A percentile compares a stretch with the other conserved stretches of the same genome.
These are phyloP conservation scores for Palythoa caribaeorum DNA, from an alignment of 92 coral and sea anemone genomes.

Conservation along the genomic window DNA sequence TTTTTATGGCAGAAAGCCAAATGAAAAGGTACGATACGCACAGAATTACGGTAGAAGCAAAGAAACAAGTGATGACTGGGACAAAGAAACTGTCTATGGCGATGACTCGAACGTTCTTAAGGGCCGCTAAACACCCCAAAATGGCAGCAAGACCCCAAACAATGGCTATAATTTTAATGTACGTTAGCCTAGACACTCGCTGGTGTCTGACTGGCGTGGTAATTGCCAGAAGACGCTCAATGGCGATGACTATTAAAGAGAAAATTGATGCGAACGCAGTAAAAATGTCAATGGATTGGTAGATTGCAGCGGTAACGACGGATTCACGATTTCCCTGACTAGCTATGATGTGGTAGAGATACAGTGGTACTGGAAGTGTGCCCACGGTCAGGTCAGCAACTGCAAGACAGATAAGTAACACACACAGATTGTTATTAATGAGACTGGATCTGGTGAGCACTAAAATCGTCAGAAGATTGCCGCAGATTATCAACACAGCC, in stretches of 20 bases:
- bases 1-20: slow-evolving; percentile 3
- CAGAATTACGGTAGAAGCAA: slow-evolving; percentile 8
- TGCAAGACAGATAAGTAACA: slow-evolving; percentile 25
- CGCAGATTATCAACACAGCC: slow-evolving; percentile 31
- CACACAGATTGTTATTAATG: slow-evolving; percentile 29
- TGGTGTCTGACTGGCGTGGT: slow-evolving; percentile 16
- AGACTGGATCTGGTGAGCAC: slow-evolving; percentile 36
- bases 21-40: slow-evolving; percentile 18
- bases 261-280: slow-evolving; percentile 37
- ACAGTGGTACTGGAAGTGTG: slow-evolving; percentile 37
- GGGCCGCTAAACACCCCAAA: slow-evolving; percentile 32
- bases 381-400: slow-evolving; percentile 45
- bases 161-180: slow-evolving; percentile 28
- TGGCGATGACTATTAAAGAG: slow-evolving; percentile 31
- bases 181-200: background rate
- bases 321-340: background rate
- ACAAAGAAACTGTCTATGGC: background rate
- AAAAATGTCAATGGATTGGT: slow-evolving; percentile 22
- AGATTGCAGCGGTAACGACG: background rate
- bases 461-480: slow-evolving; percentile 32
- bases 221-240: slow-evolving; percentile 28
- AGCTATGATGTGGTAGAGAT: slow-evolving; percentile 3
- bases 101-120: slow-evolving; percentile 18
- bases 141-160: slow-evolving; percentile 27
- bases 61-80: slow-evolving; percentile 29